A percentile compares a stretch with the other conserved stretches of the same genome.
phyloP scores from a whole-genome alignment of 2,888 invertebrate genomes.

The Corbicula japonica region DNA sequence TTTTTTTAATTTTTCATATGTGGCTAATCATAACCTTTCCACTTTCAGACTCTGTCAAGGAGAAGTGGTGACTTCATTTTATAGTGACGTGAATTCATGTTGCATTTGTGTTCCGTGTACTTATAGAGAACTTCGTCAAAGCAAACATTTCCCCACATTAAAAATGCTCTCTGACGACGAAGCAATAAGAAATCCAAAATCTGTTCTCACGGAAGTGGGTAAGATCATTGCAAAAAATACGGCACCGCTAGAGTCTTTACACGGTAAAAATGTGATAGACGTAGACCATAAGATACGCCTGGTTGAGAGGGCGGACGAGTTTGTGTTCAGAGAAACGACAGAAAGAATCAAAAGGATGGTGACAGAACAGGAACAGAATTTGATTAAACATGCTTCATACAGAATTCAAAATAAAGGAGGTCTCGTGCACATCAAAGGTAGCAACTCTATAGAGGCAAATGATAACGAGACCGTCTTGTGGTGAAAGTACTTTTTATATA shows the following conservation, averaged over 20 bases:
- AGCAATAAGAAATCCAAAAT: conserved; percentile 67
- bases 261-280: conserved; percentile 83
- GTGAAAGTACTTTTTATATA: conserved; percentile 30
- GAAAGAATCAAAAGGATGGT: conserved; percentile 78
- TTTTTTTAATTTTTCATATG: too few species aligned
- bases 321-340: conserved; percentile 75
- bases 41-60: conserved; percentile 72
- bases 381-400: conserved; percentile 78
- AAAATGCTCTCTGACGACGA: conserved; percentile 70
- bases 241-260: conserved; percentile 78
- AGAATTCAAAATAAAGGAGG: conserved; percentile 80
- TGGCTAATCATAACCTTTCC: too few species aligned
- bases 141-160: conserved; percentile 72
- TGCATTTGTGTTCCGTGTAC: conserved; percentile 83
- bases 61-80: conserved; percentile 80
- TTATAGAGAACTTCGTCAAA: conserved; percentile 75
- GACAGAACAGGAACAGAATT: conserved; percentile 76
- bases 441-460: conserved; percentile 75
- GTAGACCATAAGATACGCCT: conserved; percentile 80
- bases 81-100: conserved; percentile 81
- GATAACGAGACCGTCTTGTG: conserved; percentile 77
- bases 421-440: conserved; percentile 80
- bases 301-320: conserved; percentile 77
- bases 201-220: conserved; percentile 77
- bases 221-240: conserved; percentile 80